phyloP scores from a whole-genome alignment of 2,888 invertebrate genomes.

The Glyphotaelius pellucidus region DNA sequence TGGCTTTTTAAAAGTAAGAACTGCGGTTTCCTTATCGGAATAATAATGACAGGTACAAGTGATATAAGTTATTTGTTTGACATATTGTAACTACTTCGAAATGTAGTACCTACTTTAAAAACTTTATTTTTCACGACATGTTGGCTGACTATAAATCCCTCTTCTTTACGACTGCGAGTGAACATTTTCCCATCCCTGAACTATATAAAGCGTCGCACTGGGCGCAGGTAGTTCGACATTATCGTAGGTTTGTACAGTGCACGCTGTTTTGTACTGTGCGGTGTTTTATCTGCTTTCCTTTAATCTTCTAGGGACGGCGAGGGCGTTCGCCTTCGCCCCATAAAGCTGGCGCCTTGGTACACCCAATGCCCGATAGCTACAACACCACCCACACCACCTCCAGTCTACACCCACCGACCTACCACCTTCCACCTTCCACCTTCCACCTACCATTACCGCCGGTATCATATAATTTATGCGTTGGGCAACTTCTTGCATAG shows the following conservation, averaged over 20 bases:
- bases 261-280: background rate
- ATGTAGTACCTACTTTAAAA: background rate
- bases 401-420: background rate
- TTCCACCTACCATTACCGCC: background rate
- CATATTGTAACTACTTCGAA: background rate
- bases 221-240: background rate
- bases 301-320: background rate
- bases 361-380: background rate
- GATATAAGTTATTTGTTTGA: background rate
- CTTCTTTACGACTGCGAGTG: background rate
- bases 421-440: background rate
- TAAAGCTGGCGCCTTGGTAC: conserved; percentile 27
- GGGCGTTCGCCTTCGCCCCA: conserved; percentile 24
- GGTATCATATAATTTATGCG: background rate
- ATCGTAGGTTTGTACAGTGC: background rate
- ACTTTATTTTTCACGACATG: background rate
- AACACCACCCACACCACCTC: background rate
- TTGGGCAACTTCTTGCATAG: conserved; percentile 2
- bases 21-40: background rate
- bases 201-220: background rate
- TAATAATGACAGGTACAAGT: background rate
- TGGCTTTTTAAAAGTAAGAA: background rate
- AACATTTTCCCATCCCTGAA: background rate
- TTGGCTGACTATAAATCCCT: background rate
- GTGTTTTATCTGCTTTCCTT: background rate